Evolutionary conservation across 2,797 vertebrate species (phyloP), one percentile per base, ranked within the genome.

Genomic region (Semotilus atromaculatus): DNA sequence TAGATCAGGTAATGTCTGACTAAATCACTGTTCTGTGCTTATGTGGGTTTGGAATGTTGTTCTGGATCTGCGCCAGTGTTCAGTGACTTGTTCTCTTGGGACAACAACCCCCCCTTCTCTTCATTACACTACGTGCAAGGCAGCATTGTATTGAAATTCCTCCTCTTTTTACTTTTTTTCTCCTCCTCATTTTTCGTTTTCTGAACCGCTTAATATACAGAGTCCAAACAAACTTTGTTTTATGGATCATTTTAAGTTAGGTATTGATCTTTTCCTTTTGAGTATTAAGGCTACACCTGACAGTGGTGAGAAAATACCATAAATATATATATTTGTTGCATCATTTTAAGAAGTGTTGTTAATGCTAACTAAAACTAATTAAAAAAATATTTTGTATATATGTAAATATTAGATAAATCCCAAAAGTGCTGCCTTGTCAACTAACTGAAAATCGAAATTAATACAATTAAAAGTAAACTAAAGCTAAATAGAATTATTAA

Each of bases 1-100:
- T 90, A 93, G 93, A 80, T 93, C 95, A 88, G 95, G 97, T 99
- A 92, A 88, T 78, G 23, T 6, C 58, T 74, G 40, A 43, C 10
- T 62, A 51, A 21, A 48, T 60, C 43, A 66, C 3, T 77, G 43
- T 21, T n/a, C 9, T 66, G 23, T 31, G 3, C 0, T 29, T 45
- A 26, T 60, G 62, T 31, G 43, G 48, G 48, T 55, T 64, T 73
- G 38, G 80, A 82, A 71, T 75, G 82, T 80, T 71, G 36, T 62
- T 76, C 51, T 81, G 45, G 62, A 26, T 36, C 62, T 60, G 23
- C 73, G 23, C 83, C 83, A 38, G 21, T 1, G 26, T 79, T 43
- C 40, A 45, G 0, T 51, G 23, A 19, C 14, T 64, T 74, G 23
- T 74, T 74, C 21, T 72, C 10, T 62, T 14, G 38, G 55, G 71